Base-by-base conservation (phyloP, 2,113 vertebrate genomes). In the Apodemus speciosus region DNA sequence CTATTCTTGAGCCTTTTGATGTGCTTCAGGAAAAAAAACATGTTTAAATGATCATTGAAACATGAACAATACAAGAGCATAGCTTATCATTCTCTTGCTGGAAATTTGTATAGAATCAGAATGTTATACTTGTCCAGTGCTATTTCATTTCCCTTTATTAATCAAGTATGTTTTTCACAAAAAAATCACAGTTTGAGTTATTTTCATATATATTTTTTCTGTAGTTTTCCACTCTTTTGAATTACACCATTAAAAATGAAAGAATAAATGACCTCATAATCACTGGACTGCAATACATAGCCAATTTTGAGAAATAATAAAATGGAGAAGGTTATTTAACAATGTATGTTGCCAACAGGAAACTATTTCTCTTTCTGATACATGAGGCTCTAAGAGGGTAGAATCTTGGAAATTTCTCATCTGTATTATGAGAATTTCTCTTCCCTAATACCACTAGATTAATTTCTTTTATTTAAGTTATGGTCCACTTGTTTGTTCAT, bases 381-480 rank as follows among this genome's bases (percentile, higher is more conserved):
- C 7, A 80, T 6, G 25, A 85, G 72, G 25, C 18, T 56, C 69
- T 85, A 16, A 93, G 88, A 95, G 23, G 35, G 60, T 75, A 95
- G 69, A 90, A 23, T 6, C 30, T 86, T 38, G 92, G 40, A 96
- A 94, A 69, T 64, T 85, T 95, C 90, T 23, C 38, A 88, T 71
- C 51, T 87, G 15, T 23, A 81, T 62, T 94, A n/a, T 89, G 71
- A 90, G 35, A 92, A 91, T 91, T 85, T 92, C 60, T 95, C 79
- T 92, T 92, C n/a, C 90, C 53, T 93, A 86, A 80, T 91, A 94
- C 25, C 53, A n/a, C 86, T 87, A 95, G 2, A 40, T 88, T 88
- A 46, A 40, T 95, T 96, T 96, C 43, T 85, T 95, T 94, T 91
- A 95, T 89, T 92, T 95, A 96, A 94, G 85, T 85, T 92, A 88